These are phyloP conservation scores for Numenius arquata DNA, from an alignment of 2,113 vertebrate genomes.

Conservation along the genomic window DNA sequence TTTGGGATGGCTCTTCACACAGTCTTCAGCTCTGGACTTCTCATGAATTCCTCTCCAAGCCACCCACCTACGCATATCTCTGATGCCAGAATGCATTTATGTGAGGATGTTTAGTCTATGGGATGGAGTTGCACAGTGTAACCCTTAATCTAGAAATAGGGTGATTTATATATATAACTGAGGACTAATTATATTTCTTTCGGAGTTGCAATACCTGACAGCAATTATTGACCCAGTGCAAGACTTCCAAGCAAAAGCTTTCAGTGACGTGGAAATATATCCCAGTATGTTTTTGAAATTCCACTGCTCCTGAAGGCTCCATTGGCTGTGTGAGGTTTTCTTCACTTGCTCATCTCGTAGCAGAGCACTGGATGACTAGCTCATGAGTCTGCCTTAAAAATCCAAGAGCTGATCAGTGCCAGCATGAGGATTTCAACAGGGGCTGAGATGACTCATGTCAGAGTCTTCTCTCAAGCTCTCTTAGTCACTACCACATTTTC, in stretches of 20 bases:
- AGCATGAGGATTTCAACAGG: not conserved
- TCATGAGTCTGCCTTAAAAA: not conserved
- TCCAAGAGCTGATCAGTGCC: fast-evolving
- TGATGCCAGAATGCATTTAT: not conserved
- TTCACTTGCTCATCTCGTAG: not conserved
- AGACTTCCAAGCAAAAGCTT: not conserved
- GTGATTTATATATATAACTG: not conserved
- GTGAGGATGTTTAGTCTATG: not conserved
- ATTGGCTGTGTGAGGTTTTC: not conserved
- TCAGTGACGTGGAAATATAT: not conserved
- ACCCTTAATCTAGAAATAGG: not conserved
- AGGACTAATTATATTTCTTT: not conserved
- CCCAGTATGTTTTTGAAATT: not conserved
- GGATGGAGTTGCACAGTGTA: not conserved
- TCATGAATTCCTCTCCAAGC: not conserved
- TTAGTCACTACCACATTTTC: not conserved
- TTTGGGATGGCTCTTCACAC: not conserved
- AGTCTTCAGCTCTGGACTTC: not conserved
- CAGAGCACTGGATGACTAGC: not conserved
- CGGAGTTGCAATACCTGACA: not conserved
- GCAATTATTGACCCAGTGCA: not conserved
- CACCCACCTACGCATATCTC: not conserved
- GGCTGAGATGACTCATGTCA: not conserved
- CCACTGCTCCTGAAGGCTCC: not conserved
- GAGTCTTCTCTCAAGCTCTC: not conserved